These are phyloP conservation scores for Hemiscyllium ocellatum DNA, from an alignment of 2,113 vertebrate species.

Conservation along the genomic window DNA sequence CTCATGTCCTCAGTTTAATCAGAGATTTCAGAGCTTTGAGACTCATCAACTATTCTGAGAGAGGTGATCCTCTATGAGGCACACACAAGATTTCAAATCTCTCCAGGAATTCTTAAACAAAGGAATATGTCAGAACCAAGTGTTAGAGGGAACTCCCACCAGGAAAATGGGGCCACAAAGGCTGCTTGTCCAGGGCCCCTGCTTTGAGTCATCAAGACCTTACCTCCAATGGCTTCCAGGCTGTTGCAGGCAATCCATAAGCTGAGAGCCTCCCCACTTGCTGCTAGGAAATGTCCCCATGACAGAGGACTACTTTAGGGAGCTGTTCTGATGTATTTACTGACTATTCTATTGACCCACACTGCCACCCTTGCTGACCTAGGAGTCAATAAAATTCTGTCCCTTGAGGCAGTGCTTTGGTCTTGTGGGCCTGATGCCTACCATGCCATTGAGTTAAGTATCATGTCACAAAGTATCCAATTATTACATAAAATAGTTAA, in stretches of 20 bases:
- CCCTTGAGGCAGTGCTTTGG: background rate
- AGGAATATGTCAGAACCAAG: too few relatives aligned
- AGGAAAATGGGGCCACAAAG: background rate
- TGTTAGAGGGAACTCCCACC: background rate
- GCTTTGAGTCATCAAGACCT: too few relatives aligned
- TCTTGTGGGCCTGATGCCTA: background rate
- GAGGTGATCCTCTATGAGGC: background rate
- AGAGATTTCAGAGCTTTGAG: too few relatives aligned
- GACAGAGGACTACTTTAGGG: background rate
- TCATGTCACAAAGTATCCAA: background rate
- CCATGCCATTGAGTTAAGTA: background rate
- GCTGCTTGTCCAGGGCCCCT: too few relatives aligned
- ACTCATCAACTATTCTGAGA: too few relatives aligned
- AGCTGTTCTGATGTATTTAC: background rate
- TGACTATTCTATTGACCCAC: background rate
- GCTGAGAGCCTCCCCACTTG: too few relatives aligned
- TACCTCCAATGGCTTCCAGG: too few relatives aligned
- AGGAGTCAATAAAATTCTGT: too few relatives aligned
- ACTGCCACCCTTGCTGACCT: too few relatives aligned
- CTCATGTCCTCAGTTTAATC: too few relatives aligned
- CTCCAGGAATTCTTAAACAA: background rate
- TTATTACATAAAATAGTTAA: background rate
- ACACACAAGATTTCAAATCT: background rate
- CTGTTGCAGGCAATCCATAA: too few relatives aligned
- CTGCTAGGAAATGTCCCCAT: background rate